phyloP scores from a whole-genome alignment of 2,888 invertebrate genomes.

The Allygus modestus region DNA sequence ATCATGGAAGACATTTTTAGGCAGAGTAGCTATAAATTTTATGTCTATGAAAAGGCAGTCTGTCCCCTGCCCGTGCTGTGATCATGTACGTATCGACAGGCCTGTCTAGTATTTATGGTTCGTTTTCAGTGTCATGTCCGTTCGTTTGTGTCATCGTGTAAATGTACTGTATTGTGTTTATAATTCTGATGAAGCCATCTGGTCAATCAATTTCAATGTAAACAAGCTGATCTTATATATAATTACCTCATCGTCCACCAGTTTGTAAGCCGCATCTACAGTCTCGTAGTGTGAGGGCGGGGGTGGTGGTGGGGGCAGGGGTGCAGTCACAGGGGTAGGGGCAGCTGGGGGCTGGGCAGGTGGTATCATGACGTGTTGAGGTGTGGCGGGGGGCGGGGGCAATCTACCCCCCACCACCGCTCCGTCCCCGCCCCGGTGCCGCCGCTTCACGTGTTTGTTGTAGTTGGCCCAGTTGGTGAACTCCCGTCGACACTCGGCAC shows the following conservation, averaged over 20 bases:
- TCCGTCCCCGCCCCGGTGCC: conserved; percentile 76
- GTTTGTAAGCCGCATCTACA: conserved; percentile 20
- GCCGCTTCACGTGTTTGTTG: conserved; percentile 88
- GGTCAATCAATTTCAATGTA: too few species aligned
- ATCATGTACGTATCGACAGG: too few species aligned
- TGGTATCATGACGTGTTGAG: conserved; percentile 17
- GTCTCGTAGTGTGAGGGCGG: conserved; percentile 40
- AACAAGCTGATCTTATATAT: too few species aligned
- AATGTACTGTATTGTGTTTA: too few species aligned
- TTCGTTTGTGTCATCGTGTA: too few species aligned
- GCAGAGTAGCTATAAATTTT: too few species aligned
- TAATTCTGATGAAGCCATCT: too few species aligned
- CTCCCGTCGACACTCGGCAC: conserved; percentile 83
- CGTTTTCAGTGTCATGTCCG: too few species aligned
- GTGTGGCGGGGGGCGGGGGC: not conserved
- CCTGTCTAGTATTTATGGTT: too few species aligned
- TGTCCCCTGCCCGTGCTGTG: too few species aligned
- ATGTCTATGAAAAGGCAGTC: too few species aligned
- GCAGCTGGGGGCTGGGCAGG: conserved; percentile 8
- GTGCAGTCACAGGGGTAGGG: not conserved
- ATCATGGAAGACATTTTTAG: too few species aligned
- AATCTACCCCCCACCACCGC: not conserved
- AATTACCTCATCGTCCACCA: conserved; percentile 29
- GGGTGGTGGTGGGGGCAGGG: conserved; percentile 54
- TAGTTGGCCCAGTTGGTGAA: conserved; percentile 91